Evolutionary conservation across 1,140 invertebrate genomes (phyloP).

Genomic region (Odontomachus brunneus): DNA sequence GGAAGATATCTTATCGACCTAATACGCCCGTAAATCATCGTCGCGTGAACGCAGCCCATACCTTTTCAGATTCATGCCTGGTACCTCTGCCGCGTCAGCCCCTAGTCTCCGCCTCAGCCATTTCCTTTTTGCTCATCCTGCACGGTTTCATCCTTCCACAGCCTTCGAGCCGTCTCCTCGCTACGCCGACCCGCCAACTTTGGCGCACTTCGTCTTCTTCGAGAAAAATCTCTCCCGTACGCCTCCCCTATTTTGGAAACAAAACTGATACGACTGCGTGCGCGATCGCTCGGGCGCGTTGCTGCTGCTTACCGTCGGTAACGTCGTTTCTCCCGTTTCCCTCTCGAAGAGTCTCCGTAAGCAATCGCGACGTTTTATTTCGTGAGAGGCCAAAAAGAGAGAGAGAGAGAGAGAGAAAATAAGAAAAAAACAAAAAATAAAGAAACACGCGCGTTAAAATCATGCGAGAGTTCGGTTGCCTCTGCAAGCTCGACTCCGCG

Average conservation of each 20-base stretch:
- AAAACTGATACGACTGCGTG: conserved; percentile 68
- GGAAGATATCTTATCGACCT: conserved; percentile 81
- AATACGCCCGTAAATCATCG: conserved; percentile 82
- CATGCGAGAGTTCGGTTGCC: conserved; percentile 8
- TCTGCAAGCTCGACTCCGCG: not conserved
- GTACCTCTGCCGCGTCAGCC: conserved; percentile 79
- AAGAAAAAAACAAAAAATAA: not conserved
- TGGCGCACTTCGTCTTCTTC: conserved; percentile 41
- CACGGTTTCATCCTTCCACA: conserved; percentile 45
- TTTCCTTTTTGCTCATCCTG: conserved; percentile 57
- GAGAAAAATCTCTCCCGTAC: conserved; percentile 62
- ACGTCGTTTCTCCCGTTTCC: conserved; percentile 16
- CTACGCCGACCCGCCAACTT: not conserved
- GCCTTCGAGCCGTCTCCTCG: not conserved
- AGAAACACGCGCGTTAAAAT: no score
- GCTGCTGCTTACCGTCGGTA: conserved; percentile 24
- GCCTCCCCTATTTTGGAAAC: conserved; percentile 2
- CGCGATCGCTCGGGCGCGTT: conserved; percentile 6
- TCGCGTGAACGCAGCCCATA: conserved; percentile 79
- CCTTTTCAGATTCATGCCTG: conserved; percentile 77
- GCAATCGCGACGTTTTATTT: conserved; percentile 44
- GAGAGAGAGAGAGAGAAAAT: not conserved
- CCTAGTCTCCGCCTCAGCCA: conserved; percentile 62
- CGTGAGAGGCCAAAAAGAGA: no score
- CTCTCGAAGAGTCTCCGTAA: not conserved